These are phyloP conservation scores for Ricordea florida DNA, from an alignment of 92 coral and sea anemone species.

Conservation along the genomic window DNA sequence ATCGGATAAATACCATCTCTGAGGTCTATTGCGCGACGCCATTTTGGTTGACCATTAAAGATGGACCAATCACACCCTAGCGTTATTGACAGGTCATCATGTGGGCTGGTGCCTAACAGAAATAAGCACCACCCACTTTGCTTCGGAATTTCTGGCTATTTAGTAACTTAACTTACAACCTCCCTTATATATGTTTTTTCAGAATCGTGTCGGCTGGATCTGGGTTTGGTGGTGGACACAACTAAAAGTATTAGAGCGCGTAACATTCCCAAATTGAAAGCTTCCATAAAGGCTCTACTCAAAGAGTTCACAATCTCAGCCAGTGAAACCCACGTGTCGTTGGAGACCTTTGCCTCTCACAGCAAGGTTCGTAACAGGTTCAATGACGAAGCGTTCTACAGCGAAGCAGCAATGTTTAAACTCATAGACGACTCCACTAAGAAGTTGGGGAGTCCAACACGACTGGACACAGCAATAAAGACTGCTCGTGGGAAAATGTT, in stretches of 20 bases:
- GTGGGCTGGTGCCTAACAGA: no score
- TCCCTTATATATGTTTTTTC: no score
- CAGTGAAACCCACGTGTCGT: neutral
- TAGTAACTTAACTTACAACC: no score
- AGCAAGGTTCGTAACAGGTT: neutral
- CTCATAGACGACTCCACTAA: neutral
- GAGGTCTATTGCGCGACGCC: no score
- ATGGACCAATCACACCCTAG: no score
- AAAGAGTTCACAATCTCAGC: neutral
- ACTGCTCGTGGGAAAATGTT: conserved; percentile 32
- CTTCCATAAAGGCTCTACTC: neutral
- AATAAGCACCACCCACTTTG: no score
- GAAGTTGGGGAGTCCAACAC: neutral
- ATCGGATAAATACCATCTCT: no score
- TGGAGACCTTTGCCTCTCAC: neutral
- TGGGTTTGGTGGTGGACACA: conserved; percentile 11
- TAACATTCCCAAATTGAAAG: neutral
- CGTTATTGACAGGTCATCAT: no score
- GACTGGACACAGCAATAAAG: conserved; percentile 41
- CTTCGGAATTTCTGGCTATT: no score
- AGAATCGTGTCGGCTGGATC: neutral
- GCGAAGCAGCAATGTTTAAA: neutral
- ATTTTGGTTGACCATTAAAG: no score
- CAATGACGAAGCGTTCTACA: neutral
- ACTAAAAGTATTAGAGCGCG: neutral